Base-by-base conservation (phyloP, 2,797 vertebrate species). In the Enteromius unitaeniatus region DNA sequence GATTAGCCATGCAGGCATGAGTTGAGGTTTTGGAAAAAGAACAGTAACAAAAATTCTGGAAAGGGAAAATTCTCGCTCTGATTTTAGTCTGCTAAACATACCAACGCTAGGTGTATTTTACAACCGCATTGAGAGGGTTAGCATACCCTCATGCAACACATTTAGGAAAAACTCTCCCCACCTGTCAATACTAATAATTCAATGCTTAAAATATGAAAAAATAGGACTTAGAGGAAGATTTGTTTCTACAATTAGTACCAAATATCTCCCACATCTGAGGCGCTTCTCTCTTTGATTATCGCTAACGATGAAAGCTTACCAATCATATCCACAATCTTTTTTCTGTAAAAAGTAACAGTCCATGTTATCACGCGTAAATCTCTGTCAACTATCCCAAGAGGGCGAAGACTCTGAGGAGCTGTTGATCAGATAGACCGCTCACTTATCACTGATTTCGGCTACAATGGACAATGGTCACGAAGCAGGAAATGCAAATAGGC, bases 401-500 rank as follows among this genome's bases (percentile, higher is more conserved):
- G 76, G 79, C 21, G 79, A 88, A 84, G 83, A 37, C 86, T 87
- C 86, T 86, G 90, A 83, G 83, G 42, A 79, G 67, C 70, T 80
- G 85, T 64, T 78, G 83, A 93, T 92, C 93, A 84, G 87, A 92
- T 87, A 89, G 88, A 87, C 42, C 40, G 69, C 58, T 51, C 60
- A 80, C 81, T 91, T 91, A 92, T 93, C 90, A 80, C 53, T 80
- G 37, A 81, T 72, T 47, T 74, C 14, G 6, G 85, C 81, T 42
- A 93, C 91, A 93, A 93, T 90, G 85, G 85, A 93, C 91, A 91
- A 92, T 91, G 85, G 87, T 90, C 90, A 88, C 78, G 82, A 87
- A 93, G 87, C 87, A 91, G 92, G 90, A 94, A 88, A 94, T 93
- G 92, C 92, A 94, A 93, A 94, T 65, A 73, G 68, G 7, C 76